Base-by-base conservation (phyloP, 2,113 vertebrate species). In the Pelusios castaneus region DNA sequence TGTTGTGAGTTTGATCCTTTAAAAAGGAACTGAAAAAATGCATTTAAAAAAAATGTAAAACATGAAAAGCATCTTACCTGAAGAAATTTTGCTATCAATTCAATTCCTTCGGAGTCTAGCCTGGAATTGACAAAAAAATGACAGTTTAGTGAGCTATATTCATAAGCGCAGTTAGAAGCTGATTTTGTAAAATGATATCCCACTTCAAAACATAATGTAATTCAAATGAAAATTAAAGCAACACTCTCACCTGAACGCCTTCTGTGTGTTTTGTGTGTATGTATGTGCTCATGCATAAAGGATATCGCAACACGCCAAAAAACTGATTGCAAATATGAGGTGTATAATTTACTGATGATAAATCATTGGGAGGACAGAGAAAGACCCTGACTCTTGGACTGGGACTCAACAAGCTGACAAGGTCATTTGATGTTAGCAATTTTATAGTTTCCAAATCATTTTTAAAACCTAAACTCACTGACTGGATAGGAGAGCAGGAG, bases 81-180 rank as follows among this genome's bases (percentile, higher is more conserved):
- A 97, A 99, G 98, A 97, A 99, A 99, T 88, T 98, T 98, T 43
- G 98, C 98, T 98, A 99, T 98, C 98, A 99, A 97, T 95, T 99
- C 99, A 86, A 99, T 99, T 97, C 99, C 99, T 98, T 99, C 99
- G 0, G 98, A 97, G 91, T 99, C 99, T 98, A 99, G 97, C 97
- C 99, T 99, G 96, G 90, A 98, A 97, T 95, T 3, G 96, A 97
- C 73, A 80, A 5, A 0, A 41, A 87, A 80, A 88, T 91, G 25
- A 84, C 54, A 73, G 76, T 82, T 96, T 83, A 73, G 10, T 84
- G 43, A 91, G 90, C 51, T 80, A 0, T 3, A 73, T 52, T 96
- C 82, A 73, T 0, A 2, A 25, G 81, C 88, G 67, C 24, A 84
- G 54, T 10, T 87, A 51, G 56, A 86, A 93, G 41, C 1, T 24